Percentiles rank a stretch among this genome's conserved stretches.
Evolutionary conservation across 2,113 vertebrate species (phyloP).

Genomic region (Prunella fulvescens): DNA sequence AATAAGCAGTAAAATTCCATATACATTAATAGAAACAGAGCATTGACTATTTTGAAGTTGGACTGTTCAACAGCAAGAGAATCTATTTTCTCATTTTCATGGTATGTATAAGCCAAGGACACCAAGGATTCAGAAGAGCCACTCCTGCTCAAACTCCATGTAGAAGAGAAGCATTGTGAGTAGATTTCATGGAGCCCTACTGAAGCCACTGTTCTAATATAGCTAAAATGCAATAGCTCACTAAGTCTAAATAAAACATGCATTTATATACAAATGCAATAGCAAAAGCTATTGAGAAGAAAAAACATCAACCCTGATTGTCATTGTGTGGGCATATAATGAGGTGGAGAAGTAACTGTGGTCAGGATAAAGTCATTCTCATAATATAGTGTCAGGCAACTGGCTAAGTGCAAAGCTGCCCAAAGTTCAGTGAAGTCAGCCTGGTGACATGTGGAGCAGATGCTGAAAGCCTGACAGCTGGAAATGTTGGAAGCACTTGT

Average conservation of each 20-base stretch:
- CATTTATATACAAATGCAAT: background rate
- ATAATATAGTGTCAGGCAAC: background rate
- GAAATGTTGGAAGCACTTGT: constrained; percentile 36
- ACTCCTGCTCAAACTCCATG: background rate
- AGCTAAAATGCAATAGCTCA: background rate
- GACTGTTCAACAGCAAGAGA: background rate
- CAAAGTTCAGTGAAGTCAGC: background rate
- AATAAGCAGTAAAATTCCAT: background rate
- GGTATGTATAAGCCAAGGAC: background rate
- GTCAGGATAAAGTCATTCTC: background rate
- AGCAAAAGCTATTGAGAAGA: background rate
- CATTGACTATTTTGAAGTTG: background rate
- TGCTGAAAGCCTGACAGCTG: constrained; percentile 54
- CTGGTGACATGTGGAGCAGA: constrained; percentile 16
- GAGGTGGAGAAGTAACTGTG: background rate
- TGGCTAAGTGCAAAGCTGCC: background rate
- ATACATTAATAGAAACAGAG: background rate
- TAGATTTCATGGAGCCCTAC: background rate
- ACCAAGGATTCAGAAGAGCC: background rate
- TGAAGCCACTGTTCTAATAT: background rate
- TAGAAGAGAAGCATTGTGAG: background rate
- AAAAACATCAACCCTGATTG: background rate
- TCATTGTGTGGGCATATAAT: background rate
- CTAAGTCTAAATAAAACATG: background rate
- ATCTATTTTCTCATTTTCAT: background rate